These are phyloP conservation scores for Oxyteleia sp. DNA, from an alignment of 2,888 invertebrate species.

Conservation along the genomic window DNA sequence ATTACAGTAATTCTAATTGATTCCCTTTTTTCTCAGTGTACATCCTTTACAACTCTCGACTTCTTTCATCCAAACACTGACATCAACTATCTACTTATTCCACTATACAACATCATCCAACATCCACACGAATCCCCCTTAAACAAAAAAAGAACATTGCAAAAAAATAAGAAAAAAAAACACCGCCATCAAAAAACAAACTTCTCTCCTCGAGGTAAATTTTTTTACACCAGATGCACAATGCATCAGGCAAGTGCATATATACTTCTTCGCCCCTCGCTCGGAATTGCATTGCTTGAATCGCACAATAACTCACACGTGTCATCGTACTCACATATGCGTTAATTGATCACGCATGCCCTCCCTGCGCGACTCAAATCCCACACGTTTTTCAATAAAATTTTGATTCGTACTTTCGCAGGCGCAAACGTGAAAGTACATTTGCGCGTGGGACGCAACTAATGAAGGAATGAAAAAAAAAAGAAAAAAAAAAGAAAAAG, in stretches of 20 bases:
- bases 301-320: conserved; percentile 71
- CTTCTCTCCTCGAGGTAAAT: no score
- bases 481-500: conserved; percentile 56
- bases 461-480: conserved; percentile 57
- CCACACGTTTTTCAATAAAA: conserved; percentile 57
- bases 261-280: conserved; percentile 55
- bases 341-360: conserved; percentile 69
- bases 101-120: no score
- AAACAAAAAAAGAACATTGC: no score
- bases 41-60: no score
- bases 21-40: no score
- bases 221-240: conserved; percentile 58
- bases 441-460: conserved; percentile 59
- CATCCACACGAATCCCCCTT: no score
- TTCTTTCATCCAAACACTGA: no score
- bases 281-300: conserved; percentile 68
- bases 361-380: conserved; percentile 47
- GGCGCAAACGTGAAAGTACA: conserved; percentile 70
- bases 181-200: no score
- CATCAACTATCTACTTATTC: no score
- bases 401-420: conserved; percentile 62
- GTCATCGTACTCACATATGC: conserved; percentile 68
- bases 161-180: no score
- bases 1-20: no score
- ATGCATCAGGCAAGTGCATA: conserved; percentile 67